Evolutionary conservation across 2,113 vertebrate species (phyloP).

Genomic region (Urocitellus parryii): DNA sequence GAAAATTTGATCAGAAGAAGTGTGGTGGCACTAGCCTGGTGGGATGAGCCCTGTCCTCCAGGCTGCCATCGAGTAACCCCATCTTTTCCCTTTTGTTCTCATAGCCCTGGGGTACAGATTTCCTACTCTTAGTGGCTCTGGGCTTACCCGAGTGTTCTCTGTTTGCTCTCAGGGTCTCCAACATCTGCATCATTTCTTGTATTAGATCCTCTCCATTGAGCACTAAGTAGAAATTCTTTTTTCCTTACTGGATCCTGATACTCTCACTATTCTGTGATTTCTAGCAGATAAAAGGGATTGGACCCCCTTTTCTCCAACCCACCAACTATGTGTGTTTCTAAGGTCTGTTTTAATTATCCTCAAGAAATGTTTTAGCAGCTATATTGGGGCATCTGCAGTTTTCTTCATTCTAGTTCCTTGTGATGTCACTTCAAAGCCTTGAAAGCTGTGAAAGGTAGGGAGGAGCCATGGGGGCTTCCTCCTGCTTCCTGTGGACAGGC

Average conservation of each 20-base stretch:
- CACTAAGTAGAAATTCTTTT: not conserved
- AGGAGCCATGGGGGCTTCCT: not conserved
- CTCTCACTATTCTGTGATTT: not conserved
- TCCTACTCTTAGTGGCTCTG: not conserved
- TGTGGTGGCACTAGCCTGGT: no score
- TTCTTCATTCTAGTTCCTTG: not conserved
- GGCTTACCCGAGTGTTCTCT: not conserved
- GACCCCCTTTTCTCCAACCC: not conserved
- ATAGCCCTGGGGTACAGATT: not conserved
- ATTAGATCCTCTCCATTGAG: not conserved
- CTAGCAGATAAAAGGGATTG: not conserved
- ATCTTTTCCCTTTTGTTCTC: not conserved
- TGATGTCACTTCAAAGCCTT: not conserved
- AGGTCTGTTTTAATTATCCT: not conserved
- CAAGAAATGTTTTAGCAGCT: not conserved
- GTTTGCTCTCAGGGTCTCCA: not conserved
- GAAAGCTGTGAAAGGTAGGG: not conserved
- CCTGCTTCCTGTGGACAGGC: not conserved
- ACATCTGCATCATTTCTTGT: not conserved
- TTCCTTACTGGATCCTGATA: not conserved
- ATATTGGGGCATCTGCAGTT: not conserved
- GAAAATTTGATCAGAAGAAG: not conserved
- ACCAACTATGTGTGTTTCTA: not conserved
- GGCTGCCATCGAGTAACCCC: not conserved
- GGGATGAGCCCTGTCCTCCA: not conserved